Conservation (phyloP, 2,888 invertebrate genomes). For the Coleophora deauratella region DNA sequence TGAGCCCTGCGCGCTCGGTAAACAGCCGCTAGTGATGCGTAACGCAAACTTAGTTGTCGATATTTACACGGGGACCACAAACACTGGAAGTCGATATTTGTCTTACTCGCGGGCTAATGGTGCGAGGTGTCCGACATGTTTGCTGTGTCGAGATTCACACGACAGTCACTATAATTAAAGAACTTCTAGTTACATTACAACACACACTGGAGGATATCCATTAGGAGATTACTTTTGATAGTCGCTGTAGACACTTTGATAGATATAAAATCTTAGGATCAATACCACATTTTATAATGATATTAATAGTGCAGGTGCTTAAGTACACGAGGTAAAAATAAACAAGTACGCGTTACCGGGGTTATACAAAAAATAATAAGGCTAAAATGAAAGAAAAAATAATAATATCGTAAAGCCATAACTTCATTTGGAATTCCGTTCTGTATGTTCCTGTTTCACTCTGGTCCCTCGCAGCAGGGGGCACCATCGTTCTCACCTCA, state of each 20-base stretch:
- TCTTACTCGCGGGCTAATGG: slow-evolving; percentile 64
- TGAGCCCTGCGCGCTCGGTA: slow-evolving; percentile 45
- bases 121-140: slow-evolving; percentile 47
- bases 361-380: slow-evolving; percentile 53
- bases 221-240: too few species aligned
- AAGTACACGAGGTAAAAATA: slow-evolving; percentile 21
- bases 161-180: slow-evolving; percentile 59
- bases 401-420: slow-evolving; percentile 54
- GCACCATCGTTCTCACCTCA: slow-evolving; percentile 73
- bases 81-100: slow-evolving; percentile 66
- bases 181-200: slow-evolving; percentile 23
- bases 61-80: slow-evolving; percentile 63
- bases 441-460: slow-evolving; percentile 62
- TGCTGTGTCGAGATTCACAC: slow-evolving; percentile 50
- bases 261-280: too few species aligned
- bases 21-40: slow-evolving; percentile 71
- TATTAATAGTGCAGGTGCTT: slow-evolving; percentile 9
- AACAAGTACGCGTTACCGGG: slow-evolving; percentile 40
- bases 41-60: slow-evolving; percentile 69
- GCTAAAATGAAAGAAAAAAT: slow-evolving; percentile 47
- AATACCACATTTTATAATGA: slow-evolving; percentile 3
- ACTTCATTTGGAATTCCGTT: slow-evolving; percentile 70
- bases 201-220: too few species aligned
- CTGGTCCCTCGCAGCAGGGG: slow-evolving; percentile 66
- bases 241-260: too few species aligned